Evolutionary conservation across 2,797 vertebrate species (phyloP).

Genomic region (Rhinoraja longicauda): DNA sequence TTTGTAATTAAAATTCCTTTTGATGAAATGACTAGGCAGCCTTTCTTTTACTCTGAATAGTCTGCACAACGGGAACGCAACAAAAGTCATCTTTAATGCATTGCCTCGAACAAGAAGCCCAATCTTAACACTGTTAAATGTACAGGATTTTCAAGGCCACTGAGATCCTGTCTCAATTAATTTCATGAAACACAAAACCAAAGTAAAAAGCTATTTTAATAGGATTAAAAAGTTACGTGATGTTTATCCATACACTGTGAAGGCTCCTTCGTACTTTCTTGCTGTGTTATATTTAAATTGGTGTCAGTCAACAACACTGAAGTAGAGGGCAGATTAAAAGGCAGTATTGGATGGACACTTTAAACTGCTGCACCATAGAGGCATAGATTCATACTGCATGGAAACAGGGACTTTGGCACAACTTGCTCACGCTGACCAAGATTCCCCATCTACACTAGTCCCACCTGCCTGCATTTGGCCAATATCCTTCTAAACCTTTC

Average conservation of each 20-base stretch:
- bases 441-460: no score
- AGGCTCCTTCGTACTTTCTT: neutral
- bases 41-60: neutral
- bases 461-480: no score
- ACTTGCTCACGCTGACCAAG: no score
- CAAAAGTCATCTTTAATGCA: neutral
- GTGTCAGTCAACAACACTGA: neutral
- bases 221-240: neutral
- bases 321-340: neutral
- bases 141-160: neutral
- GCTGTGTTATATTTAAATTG: neutral
- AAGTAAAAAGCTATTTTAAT: constrained; percentile 1
- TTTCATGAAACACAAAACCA: neutral
- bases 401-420: no score
- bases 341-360: neutral
- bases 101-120: neutral
- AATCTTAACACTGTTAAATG: neutral
- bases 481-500: no score
- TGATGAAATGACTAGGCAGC: neutral
- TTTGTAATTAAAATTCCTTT: constrained; percentile 13
- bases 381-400: no score
- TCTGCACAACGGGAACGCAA: neutral
- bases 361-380: no score
- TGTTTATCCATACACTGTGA: neutral
- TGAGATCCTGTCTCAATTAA: constrained; percentile 1